Evolutionary conservation across 2,888 invertebrate genomes (phyloP), one percentile per base, ranked within the genome.

Genomic region (Thereva nobilitata): DNA sequence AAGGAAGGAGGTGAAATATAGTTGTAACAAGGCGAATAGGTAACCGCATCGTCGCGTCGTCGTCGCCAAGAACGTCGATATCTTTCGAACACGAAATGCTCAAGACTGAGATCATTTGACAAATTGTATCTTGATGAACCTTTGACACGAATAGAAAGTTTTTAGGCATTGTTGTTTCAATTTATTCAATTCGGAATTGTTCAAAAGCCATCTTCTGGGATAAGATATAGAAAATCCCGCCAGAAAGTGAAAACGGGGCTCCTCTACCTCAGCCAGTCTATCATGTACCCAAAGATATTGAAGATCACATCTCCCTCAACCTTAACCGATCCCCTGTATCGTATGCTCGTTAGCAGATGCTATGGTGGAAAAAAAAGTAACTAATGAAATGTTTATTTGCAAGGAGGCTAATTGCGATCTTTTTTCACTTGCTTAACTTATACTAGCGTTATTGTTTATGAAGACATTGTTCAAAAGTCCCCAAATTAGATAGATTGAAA

Each of bases 121-220:
- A 66, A 68, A 68, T 68, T 68, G 66, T 66, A 66, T 66, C 68
- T 68, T 56, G 66, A 68, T 68, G 63, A 56, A 68, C 68, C 44
- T 68, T 66, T 68, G 68, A 68, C 66, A 68, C 50, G 63, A 45
- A 53, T 57, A 64, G 64, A 64, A 64, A 64, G 64, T 64, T 42
- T 64, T 55, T 23, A 23, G 23, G 23, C 23, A 64, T 64, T 64
- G 64, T 55, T 53, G 47, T 45, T 64, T 55, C 55, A 54, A 64
- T 54, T 55, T 47, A 64, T 54, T 47, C 64, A 37, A 64, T 64
- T 64, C 40, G 37, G 45, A 54, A 23, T 50, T 61, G 50, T 49
- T 61, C 50, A 61, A 50, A 61, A 40, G 23, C 23, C 10, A 4
- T 8, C 40, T 12, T 8, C 49, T 6, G 49, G 9, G 7, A 6